These are phyloP conservation scores for Heterohyrax brucei DNA, from an alignment of 2,797 vertebrate genomes.

Conservation along the genomic window DNA sequence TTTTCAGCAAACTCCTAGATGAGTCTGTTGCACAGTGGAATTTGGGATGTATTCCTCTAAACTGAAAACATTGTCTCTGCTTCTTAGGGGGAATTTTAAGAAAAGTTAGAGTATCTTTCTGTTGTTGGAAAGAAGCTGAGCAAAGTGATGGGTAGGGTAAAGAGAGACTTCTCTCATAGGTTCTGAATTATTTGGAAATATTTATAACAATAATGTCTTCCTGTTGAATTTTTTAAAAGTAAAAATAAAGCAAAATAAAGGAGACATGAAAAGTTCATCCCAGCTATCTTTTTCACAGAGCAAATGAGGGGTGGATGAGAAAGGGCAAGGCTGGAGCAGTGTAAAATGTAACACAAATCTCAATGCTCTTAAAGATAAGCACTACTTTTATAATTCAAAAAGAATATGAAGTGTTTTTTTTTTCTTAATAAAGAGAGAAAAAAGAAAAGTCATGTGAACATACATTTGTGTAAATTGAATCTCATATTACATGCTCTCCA, in stretches of 20 bases:
- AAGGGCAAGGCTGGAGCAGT: neutral
- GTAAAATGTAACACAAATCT: neutral
- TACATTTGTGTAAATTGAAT: constrained; percentile 14
- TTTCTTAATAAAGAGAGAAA: neutral
- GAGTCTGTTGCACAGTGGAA: neutral
- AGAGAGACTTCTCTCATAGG: neutral
- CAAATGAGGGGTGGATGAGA: neutral
- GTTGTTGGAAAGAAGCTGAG: neutral
- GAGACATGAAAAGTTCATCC: neutral
- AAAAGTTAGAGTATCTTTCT: constrained; percentile 40
- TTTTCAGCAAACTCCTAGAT: constrained; percentile 30
- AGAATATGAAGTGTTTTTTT: neutral
- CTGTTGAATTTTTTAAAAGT: neutral
- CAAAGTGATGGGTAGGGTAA: neutral
- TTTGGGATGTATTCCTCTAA: constrained; percentile 22
- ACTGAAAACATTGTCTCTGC: constrained; percentile 16
- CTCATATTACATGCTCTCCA: constrained; percentile 23
- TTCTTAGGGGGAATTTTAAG: neutral
- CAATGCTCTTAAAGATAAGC: constrained; percentile 3
- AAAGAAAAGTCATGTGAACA: constrained; percentile 54
- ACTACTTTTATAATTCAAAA: constrained; percentile 58
- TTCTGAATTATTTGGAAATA: constrained; percentile 29
- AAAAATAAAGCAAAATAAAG: constrained; percentile 56
- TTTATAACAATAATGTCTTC: constrained; percentile 30
- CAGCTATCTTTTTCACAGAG: neutral